A percentile compares a stretch with the other conserved stretches of the same genome.
These are phyloP conservation scores for Lepidothrix coronata DNA, from an alignment of 2,113 vertebrate genomes.

Conservation along the genomic window DNA sequence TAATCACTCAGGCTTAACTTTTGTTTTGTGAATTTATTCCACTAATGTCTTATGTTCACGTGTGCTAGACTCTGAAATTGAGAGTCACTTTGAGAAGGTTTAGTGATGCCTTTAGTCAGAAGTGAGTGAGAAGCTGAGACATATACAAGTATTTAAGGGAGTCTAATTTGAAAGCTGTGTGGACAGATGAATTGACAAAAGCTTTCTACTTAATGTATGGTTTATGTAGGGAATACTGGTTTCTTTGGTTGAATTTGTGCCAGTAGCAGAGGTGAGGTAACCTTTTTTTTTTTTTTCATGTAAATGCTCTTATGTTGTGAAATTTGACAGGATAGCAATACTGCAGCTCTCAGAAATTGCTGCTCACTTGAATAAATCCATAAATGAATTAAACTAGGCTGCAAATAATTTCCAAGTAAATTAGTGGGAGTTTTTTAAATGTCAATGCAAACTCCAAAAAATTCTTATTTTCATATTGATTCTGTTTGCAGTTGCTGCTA, in stretches of 20 bases:
- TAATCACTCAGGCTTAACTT: not conserved
- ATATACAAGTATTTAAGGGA: not conserved
- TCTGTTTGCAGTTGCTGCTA: not conserved
- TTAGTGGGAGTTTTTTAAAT: fast-evolving
- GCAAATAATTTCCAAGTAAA: not conserved
- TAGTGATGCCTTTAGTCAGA: not conserved
- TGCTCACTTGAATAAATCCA: not conserved
- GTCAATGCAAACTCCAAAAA: not conserved
- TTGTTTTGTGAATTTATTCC: not conserved
- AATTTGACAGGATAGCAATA: not conserved
- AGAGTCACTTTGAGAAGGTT: not conserved
- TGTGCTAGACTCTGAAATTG: not conserved
- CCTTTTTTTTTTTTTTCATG: not conserved
- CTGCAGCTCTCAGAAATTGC: not conserved
- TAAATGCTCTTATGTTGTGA: not conserved
- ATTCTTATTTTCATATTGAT: not conserved
- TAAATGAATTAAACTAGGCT: not conserved
- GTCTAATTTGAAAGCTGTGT: not conserved
- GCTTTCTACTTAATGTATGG: not conserved
- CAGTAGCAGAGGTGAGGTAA: not conserved
- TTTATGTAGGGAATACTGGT: not conserved
- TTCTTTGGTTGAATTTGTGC: not conserved
- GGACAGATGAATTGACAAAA: not conserved
- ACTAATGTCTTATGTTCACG: not conserved
- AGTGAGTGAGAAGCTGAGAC: not conserved